phyloP scores from a whole-genome alignment of 2,113 vertebrate species.

The Nettapus auritus region DNA sequence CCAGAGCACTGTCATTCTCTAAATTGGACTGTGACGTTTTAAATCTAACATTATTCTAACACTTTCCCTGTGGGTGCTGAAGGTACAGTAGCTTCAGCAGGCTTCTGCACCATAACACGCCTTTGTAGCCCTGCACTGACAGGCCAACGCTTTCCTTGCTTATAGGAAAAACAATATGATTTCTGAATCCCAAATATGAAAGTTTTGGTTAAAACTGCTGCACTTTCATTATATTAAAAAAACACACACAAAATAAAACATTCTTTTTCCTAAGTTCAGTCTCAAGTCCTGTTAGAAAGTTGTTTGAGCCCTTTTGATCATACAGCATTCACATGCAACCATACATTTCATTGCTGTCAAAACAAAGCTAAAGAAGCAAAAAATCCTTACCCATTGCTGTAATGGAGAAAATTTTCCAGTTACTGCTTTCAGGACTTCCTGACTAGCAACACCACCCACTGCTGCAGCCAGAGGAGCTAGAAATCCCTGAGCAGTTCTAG shows the following conservation, averaged over 20 bases:
- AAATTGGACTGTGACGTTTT: background rate
- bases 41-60: background rate
- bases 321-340: background rate
- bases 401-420: conserved; percentile 97
- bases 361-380: background rate
- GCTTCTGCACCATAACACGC: background rate
- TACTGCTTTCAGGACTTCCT: conserved; percentile 95
- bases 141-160: background rate
- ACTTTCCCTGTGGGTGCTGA: background rate
- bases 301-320: background rate
- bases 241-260: too few species aligned
- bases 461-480: conserved; percentile 91
- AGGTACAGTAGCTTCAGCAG: background rate
- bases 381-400: conserved; percentile 92
- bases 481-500: conserved; percentile 87
- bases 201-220: background rate
- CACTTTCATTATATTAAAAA: background rate
- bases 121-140: background rate
- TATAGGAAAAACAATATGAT: background rate
- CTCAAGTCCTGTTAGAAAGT: background rate
- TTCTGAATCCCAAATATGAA: background rate
- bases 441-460: conserved; percentile 92
- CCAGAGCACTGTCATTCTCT: background rate
- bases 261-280: background rate
- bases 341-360: background rate